Percentiles rank a stretch among this genome's conserved stretches.
phyloP scores from a whole-genome alignment of 2,113 vertebrate species.

The Hypomesus transpacificus region DNA sequence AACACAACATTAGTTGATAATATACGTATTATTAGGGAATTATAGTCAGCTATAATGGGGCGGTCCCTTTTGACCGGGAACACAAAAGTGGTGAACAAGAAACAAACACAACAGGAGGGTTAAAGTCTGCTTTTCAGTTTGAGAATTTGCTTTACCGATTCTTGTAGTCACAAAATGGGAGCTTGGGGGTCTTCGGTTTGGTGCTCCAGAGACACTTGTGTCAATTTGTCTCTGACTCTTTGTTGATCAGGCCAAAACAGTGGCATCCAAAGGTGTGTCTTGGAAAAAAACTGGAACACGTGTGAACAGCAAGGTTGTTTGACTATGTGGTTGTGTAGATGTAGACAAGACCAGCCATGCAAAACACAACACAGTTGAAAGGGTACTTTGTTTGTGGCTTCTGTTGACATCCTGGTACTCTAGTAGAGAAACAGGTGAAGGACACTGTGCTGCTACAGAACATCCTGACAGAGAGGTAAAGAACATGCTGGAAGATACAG shows the following conservation, averaged over 20 bases:
- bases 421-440: slow-evolving; percentile 23
- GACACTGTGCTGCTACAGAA: slow-evolving; percentile 3
- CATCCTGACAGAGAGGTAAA: no score
- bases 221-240: slow-evolving; percentile 10
- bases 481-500: no score
- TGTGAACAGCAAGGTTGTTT: background rate
- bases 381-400: background rate
- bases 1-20: no score
- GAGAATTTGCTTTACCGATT: no score
- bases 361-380: background rate
- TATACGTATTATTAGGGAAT: no score
- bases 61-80: no score
- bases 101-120: no score
- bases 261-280: slow-evolving; percentile 1
- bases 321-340: slow-evolving; percentile 22
- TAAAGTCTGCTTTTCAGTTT: no score
- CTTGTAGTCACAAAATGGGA: no score
- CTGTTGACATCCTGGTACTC: no score
- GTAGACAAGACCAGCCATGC: background rate
- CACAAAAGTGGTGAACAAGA: no score
- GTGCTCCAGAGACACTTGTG: slow-evolving; percentile 4
- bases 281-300: background rate
- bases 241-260: slow-evolving; percentile 12
- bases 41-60: no score
- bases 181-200: background rate